Conservation (phyloP, 2,113 vertebrate genomes). For the Ammodytes dubius region DNA sequence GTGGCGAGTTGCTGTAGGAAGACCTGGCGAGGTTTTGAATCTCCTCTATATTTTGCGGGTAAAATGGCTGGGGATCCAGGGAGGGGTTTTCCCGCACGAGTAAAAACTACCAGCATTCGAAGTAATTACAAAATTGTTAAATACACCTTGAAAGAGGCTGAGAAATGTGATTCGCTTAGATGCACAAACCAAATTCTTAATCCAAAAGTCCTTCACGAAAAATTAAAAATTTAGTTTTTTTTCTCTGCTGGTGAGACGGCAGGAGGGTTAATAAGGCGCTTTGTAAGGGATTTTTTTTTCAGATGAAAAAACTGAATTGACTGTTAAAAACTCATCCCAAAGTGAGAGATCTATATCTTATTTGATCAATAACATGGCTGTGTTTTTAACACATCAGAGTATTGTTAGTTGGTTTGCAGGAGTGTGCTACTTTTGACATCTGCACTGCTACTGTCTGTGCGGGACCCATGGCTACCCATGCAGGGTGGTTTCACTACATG, state of each 20-base stretch:
- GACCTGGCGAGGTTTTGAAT: constrained; percentile 78
- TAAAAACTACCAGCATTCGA: constrained; percentile 32
- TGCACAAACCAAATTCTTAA: constrained; percentile 57
- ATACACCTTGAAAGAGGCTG: constrained; percentile 30
- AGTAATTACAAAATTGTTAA: constrained; percentile 55
- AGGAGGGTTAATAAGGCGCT: constrained; percentile 75
- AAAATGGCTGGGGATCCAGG: constrained; percentile 55
- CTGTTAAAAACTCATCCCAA: constrained; percentile 28
- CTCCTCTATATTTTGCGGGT: constrained; percentile 56
- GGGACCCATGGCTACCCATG: constrained; percentile 49
- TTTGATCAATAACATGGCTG: constrained; percentile 27
- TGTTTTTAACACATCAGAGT: constrained; percentile 24
- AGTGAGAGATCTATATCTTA: constrained; percentile 25
- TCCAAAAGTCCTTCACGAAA: constrained; percentile 46
- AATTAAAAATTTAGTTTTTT: constrained; percentile 39
- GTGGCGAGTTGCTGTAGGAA: constrained; percentile 82
- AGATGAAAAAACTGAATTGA: constrained; percentile 32
- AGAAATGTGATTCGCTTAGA: constrained; percentile 15
- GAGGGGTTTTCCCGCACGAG: constrained; percentile 8
- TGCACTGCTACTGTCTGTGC: constrained; percentile 39
- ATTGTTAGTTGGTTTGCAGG: constrained; percentile 10
- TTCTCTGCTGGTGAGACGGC: constrained; percentile 66
- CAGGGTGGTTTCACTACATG: constrained; percentile 65
- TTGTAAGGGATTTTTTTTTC: constrained; percentile 55
- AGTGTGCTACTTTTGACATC: constrained; percentile 77